Conservation (phyloP, 1,140 invertebrate species). For the Coelopa frigida region DNA sequence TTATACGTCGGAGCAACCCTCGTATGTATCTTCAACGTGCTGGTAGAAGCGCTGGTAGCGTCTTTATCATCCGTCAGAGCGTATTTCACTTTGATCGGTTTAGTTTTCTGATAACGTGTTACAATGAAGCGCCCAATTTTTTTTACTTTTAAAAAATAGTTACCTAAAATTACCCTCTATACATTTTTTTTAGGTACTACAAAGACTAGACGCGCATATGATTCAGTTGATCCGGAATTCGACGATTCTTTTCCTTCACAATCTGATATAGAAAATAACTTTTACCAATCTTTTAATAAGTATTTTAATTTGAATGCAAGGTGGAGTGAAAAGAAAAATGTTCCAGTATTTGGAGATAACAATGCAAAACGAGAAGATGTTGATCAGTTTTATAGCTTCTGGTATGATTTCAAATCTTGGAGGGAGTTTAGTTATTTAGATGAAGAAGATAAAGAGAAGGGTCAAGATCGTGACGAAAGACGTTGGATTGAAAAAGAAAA, state of each 20-base stretch:
- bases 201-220: constrained; percentile 78
- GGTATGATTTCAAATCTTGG: constrained; percentile 99
- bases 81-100: background rate
- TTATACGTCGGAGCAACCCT: no score
- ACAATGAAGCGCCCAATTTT: background rate
- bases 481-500: constrained; percentile 98
- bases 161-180: no score
- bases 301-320: constrained; percentile 81
- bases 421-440: constrained; percentile 98
- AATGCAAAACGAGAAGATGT: constrained; percentile 64
- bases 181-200: constrained; percentile 66
- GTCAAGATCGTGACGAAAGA: constrained; percentile 89
- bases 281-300: constrained; percentile 71
- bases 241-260: constrained; percentile 78
- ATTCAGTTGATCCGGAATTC: constrained; percentile 93
- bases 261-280: constrained; percentile 72
- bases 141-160: background rate
- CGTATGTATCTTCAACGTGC: no score
- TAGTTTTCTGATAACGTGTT: background rate
- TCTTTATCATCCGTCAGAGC: no score
- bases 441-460: constrained; percentile 97
- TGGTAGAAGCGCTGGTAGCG: no score
- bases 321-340: constrained; percentile 85
- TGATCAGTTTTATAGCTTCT: constrained; percentile 82
- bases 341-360: constrained; percentile 76